Evolutionary conservation across 2,113 vertebrate species (phyloP), one percentile per base, ranked within the genome.

Genomic region (Lophotis ruficrista): DNA sequence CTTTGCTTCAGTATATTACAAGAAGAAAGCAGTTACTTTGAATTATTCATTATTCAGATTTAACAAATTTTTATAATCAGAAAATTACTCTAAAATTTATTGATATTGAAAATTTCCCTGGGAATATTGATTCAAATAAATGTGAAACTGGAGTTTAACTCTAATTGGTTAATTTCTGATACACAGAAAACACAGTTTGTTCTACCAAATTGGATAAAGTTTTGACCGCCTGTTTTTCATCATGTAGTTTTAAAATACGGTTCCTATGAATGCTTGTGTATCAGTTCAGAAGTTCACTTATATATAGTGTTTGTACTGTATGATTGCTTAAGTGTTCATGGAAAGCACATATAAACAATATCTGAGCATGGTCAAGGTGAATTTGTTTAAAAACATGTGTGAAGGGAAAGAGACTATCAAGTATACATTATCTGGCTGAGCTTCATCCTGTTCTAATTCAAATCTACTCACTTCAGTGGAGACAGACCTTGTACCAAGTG

Each of bases 1-100:
- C 71, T 83, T 90, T 70, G 58, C 37, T 84, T 85, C 50, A 62
- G 28, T 66, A 72, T 56, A 41, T 87, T 80, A 38, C 58, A 66
- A 89, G 76, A 81, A 79, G 64, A 96, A 88, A 88, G 17, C 47
- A 64, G 33, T 81, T 91, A 72, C 58, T 87, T 76, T 93, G 30
- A 89, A 90, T 93, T 89, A 95, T 89, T 88, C 30, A 81, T 93
- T 90, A 70, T 71, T 78, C 56, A 78, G 25, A 86, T 90, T 83
- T 92, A 94, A 89, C 6, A 7, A 64, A 45, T 65, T 73, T 93
- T 94, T 95, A 37, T 65, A 80, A 90, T 77, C 20, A 77, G 30
- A 83, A 94, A 69, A 73, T 50, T 54, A 69, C 38, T 56, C 24
- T 79, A n/a, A 83, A 90, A 66, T 76, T 85, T 31, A 70, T 70